These are phyloP conservation scores for Falcunculus frontatus DNA, from an alignment of 2,113 vertebrate genomes.

Conservation along the genomic window DNA sequence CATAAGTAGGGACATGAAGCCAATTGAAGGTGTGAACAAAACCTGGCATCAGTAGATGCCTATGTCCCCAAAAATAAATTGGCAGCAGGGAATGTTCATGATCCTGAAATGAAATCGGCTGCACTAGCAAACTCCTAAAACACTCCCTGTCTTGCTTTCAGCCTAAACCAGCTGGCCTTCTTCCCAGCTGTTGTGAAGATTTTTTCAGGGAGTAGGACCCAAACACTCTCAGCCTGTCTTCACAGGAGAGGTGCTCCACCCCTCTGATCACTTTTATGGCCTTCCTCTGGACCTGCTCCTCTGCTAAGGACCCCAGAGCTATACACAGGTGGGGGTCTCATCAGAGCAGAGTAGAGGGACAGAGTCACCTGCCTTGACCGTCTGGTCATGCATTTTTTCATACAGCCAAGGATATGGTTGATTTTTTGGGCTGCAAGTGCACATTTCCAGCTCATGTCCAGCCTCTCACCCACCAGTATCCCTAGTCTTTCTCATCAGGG, in stretches of 20 bases:
- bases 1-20: background rate
- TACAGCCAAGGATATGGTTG: background rate
- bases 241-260: background rate
- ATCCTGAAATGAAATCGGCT: background rate
- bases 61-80: background rate
- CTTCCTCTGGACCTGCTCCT: background rate
- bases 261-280: background rate
- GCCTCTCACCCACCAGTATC: background rate
- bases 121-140: background rate
- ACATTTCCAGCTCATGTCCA: background rate
- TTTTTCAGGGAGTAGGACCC: background rate
- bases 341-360: background rate
- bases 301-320: background rate
- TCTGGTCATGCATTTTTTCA: fast-evolving
- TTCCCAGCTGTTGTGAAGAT: background rate
- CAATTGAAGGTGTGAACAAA: background rate
- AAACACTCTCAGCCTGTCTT: background rate
- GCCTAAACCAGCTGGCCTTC: background rate
- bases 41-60: background rate
- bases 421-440: background rate
- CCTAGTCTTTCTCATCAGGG: background rate
- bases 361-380: fast-evolving
- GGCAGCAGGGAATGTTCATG: background rate
- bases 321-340: background rate
- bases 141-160: background rate